Evolutionary conservation across 2,888 invertebrate species (phyloP).

Genomic region (Macropis europaea): DNA sequence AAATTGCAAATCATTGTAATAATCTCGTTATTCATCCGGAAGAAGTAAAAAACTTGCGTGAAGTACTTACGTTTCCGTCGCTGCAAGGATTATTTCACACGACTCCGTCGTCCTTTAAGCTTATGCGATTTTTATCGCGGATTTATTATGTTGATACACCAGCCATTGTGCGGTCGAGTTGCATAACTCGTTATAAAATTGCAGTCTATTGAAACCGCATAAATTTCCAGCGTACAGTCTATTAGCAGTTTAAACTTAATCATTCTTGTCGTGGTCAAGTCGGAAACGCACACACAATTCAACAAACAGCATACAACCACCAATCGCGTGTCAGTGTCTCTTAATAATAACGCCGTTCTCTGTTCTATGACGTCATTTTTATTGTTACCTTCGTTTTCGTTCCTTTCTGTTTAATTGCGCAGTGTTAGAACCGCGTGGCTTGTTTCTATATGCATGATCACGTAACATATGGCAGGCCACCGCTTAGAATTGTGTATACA

Average conservation of each 20-base stretch:
- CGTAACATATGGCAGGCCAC: conserved; percentile 30
- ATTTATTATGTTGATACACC: conserved; percentile 4
- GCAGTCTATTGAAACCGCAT: conserved; percentile 34
- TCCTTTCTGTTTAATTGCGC: conserved; percentile 28
- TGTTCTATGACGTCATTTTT: conserved; percentile 6
- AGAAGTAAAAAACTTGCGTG: too few relatives aligned
- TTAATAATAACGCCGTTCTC: conserved; percentile 13
- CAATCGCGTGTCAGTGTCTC: conserved; percentile 6
- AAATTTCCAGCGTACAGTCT: neutral
- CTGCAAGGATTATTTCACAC: neutral
- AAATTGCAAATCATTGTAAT: too few relatives aligned
- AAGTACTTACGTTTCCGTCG: neutral
- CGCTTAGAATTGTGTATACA: conserved; percentile 10
- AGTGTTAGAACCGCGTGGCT: neutral
- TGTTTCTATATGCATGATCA: conserved; percentile 14
- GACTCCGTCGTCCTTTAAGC: neutral
- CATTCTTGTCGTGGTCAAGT: neutral
- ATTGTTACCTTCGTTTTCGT: conserved; percentile 20
- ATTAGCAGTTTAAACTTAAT: conserved; percentile 8
- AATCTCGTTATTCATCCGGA: too few relatives aligned
- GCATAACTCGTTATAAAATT: conserved; percentile 34
- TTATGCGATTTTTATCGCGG: conserved; percentile 8
- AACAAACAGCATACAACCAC: neutral
- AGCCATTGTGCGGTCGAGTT: conserved; percentile 9
- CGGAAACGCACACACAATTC: too few relatives aligned